Evolutionary conservation across 2,113 vertebrate genomes (phyloP), one percentile per base, ranked within the genome.

Genomic region (Meleagris gallopavo): DNA sequence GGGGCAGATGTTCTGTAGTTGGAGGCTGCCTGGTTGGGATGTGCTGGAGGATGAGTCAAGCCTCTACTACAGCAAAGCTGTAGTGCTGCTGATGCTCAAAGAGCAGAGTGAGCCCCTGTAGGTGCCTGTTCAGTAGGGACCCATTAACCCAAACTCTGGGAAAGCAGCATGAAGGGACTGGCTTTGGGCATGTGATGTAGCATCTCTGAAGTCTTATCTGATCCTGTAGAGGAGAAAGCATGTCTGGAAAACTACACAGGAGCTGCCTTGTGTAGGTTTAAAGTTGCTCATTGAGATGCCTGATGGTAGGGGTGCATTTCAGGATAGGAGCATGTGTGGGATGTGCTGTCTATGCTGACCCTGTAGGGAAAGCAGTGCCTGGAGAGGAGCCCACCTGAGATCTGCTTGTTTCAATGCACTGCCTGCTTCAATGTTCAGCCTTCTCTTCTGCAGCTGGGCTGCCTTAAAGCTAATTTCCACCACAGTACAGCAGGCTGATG

Each of bases 311-410:
- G 78, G 8, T n/a, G 57, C 0, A 0, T 74, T 93, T 80, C 32
- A 32, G 83, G 77, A n/a, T 10, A 1, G 65, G 60, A 30, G 24
- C 6, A 1, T 0, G 0, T 13, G 7, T 4, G 40, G 66, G 41
- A 67, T 29, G 4, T 19, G 24, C 40, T 9, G 69, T 70, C 61
- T 34, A n/a, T 45, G 50, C 1, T 10, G 21, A 13, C 5, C 22
- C 71, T 78, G 76, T 82, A 88, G 88, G 92, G 95, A 83, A 88
- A 52, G 90, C 94, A 78, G 74, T 88, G 88, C 88, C 46, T 71
- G 52, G 61, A 27, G 64, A n/a, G 34, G 20, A 3, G 22, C 0
- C 1, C 38, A 11, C 58, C 79, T 4, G 65, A 32, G 57, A 8
- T 30, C 3, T 30, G 6, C 25, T 38, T 5, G 54, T 27, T 3